Evolutionary conservation across 2,797 vertebrate genomes (phyloP).

Genomic region (Morelia viridis): DNA sequence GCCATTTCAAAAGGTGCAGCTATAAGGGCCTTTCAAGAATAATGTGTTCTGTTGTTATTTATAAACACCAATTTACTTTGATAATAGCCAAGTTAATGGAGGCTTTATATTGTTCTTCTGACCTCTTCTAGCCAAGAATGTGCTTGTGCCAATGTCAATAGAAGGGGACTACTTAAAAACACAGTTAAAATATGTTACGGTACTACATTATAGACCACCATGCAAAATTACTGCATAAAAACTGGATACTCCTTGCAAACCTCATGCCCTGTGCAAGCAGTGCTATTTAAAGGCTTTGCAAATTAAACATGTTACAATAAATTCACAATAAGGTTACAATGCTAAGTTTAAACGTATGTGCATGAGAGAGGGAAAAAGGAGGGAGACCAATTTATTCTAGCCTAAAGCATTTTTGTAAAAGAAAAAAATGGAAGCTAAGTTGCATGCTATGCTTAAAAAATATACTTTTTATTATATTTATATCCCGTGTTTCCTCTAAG

Average conservation of each 20-base stretch:
- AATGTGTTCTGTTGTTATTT: conserved; percentile 28
- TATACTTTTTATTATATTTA: background rate
- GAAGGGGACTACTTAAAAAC: conserved; percentile 52
- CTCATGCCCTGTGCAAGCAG: conserved; percentile 28
- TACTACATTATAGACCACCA: conserved; percentile 62
- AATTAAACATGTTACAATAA: conserved; percentile 14
- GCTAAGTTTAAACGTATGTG: no score
- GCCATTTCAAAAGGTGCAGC: conserved; percentile 29
- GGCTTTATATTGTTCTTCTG: conserved; percentile 20
- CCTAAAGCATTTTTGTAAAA: background rate
- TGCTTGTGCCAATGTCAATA: conserved; percentile 57
- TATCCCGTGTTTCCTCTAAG: background rate
- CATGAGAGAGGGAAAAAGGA: no score
- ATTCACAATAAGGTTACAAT: background rate
- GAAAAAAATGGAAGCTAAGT: background rate
- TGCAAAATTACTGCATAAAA: conserved; percentile 51
- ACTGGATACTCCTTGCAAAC: conserved; percentile 22
- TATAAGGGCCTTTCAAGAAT: conserved; percentile 6
- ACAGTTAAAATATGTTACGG: conserved; percentile 59
- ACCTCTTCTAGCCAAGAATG: background rate
- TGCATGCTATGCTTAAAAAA: background rate
- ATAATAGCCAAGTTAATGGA: background rate
- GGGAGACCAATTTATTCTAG: background rate
- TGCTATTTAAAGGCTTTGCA: background rate
- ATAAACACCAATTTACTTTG: background rate